Conservation (phyloP, 2,113 vertebrate genomes). For the Lagopus leucura region DNA sequence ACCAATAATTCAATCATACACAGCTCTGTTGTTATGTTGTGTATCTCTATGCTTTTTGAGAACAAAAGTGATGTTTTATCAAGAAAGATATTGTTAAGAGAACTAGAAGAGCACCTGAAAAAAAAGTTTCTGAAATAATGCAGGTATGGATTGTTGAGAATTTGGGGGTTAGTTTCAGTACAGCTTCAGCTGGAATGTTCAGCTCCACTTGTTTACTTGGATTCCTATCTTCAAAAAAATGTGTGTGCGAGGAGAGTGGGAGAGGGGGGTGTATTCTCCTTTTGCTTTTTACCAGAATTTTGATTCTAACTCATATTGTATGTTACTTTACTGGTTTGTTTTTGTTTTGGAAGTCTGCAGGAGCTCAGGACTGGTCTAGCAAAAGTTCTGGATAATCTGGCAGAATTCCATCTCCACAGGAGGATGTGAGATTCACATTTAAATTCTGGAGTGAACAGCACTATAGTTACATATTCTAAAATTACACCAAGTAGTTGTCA, state of each 20-base stretch:
- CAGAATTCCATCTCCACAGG: neutral
- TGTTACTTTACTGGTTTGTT: neutral
- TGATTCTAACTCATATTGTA: neutral
- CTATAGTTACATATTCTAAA: neutral
- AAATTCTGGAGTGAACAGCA: neutral
- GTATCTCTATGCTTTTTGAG: neutral
- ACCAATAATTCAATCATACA: neutral
- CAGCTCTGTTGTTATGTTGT: neutral
- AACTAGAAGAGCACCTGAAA: neutral
- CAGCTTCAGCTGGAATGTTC: neutral
- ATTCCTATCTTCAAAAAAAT: neutral
- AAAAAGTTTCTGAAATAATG: neutral
- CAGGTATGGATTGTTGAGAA: neutral
- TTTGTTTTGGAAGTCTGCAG: rapidly evolving
- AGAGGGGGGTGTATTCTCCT: neutral
- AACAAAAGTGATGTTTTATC: neutral
- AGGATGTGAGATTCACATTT: neutral
- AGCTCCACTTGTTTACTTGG: neutral
- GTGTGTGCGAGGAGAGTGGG: neutral
- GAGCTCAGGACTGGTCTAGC: neutral
- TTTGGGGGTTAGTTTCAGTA: neutral
- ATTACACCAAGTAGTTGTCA: neutral
- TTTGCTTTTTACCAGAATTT: neutral
- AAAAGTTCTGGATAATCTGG: neutral
- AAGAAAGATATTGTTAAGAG: neutral